A percentile compares a stretch with the other conserved stretches of the same genome.
Conservation (phyloP, 30 jellyfish, hydroid and myxozoan genomes). For the Aurelia aurita complex sp. Pacific region DNA sequence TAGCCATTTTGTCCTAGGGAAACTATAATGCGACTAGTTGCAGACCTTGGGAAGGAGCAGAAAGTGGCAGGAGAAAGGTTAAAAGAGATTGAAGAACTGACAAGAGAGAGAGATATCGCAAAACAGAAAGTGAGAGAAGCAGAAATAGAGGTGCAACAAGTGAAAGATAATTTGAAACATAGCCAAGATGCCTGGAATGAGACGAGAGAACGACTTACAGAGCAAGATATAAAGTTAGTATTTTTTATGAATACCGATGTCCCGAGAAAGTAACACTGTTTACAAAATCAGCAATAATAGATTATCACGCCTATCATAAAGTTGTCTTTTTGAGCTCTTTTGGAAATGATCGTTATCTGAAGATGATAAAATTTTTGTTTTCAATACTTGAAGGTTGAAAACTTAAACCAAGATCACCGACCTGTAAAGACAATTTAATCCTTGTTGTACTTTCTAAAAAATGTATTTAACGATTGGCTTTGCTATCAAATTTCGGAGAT, state of each 20-base stretch:
- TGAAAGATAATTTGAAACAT: slow-evolving; percentile 66
- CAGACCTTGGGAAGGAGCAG: slow-evolving; percentile 80
- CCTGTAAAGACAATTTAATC: no score
- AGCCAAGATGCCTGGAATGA: slow-evolving; percentile 83
- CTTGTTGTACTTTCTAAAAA: no score
- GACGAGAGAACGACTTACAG: slow-evolving; percentile 55
- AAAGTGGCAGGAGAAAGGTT: slow-evolving; percentile 55
- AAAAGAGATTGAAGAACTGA: slow-evolving; percentile 60
- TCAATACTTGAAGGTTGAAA: no score
- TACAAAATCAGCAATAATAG: no score
- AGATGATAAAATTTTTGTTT: no score
- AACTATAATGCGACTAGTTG: slow-evolving; percentile 82
- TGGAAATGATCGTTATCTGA: no score
- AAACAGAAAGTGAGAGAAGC: slow-evolving; percentile 65
- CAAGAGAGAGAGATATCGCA: slow-evolving; percentile 74
- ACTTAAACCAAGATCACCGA: no score
- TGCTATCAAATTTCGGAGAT: no score
- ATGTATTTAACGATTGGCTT: no score
- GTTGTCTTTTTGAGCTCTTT: no score
- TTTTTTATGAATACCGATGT: not conserved
- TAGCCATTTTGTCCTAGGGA: slow-evolving; percentile 25
- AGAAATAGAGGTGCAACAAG: slow-evolving; percentile 72
- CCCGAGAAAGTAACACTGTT: not conserved
- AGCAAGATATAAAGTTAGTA: slow-evolving; percentile 61
- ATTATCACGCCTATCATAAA: no score